Conservation (phyloP, 2,888 invertebrate species). For the Cactoblastis cactorum region DNA sequence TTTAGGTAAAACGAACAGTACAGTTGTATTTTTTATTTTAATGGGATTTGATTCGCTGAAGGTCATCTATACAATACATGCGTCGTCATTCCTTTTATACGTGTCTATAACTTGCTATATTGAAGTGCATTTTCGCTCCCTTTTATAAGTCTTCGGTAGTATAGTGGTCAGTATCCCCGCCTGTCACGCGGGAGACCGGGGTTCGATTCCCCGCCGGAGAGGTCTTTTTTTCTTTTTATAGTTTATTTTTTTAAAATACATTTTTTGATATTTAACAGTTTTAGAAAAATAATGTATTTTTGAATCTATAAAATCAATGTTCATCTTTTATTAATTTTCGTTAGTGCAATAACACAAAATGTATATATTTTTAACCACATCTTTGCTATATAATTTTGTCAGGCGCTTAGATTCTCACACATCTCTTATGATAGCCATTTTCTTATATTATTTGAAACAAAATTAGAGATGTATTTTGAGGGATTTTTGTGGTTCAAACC, state of each 20-base stretch:
- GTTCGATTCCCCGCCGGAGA: conserved; percentile 80
- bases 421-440: too few species aligned
- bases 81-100: too few species aligned
- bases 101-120: neutral
- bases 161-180: conserved; percentile 80
- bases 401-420: neutral
- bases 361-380: neutral
- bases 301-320: too few species aligned
- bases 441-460: too few species aligned
- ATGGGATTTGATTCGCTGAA: too few species aligned
- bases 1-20: too few species aligned
- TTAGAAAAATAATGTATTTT: too few species aligned
- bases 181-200: conserved; percentile 81
- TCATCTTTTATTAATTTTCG: too few species aligned
- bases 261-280: neutral
- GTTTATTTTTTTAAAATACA: conserved; percentile 10
- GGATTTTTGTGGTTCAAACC: too few species aligned
- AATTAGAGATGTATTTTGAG: too few species aligned
- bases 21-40: too few species aligned
- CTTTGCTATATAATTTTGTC: neutral
- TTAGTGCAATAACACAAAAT: neutral
- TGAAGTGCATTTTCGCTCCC: neutral
- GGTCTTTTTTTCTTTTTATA: conserved; percentile 30
- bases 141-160: conserved; percentile 58
- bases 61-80: too few species aligned